These are phyloP conservation scores for Charanyca ferruginea DNA, from an alignment of 2,888 invertebrate genomes.

Conservation along the genomic window DNA sequence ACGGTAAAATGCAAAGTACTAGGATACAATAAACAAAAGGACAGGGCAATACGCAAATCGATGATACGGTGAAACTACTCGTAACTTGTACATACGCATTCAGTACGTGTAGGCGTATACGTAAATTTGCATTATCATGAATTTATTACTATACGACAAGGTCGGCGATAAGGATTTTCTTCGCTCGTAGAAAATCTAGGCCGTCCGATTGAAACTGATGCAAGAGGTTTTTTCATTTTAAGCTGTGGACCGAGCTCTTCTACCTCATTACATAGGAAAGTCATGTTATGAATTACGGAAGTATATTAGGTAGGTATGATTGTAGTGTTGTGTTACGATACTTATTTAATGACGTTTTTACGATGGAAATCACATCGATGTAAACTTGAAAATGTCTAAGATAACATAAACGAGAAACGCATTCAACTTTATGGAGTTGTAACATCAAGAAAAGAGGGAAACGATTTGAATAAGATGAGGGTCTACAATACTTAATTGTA, in stretches of 20 bases:
- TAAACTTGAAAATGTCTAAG: not conserved
- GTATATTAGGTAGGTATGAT: not conserved
- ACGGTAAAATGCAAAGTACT: slow-evolving; percentile 7
- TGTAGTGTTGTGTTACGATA: not conserved
- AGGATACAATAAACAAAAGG: slow-evolving; percentile 26
- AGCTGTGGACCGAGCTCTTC: not conserved
- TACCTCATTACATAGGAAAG: not conserved
- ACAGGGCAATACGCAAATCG: slow-evolving; percentile 44
- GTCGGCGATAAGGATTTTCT: slow-evolving; percentile 60
- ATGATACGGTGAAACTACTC: slow-evolving; percentile 49
- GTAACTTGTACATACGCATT: slow-evolving; percentile 38
- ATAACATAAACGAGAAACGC: slow-evolving; percentile 20
- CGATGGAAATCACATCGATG: not conserved
- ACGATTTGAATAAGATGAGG: not conserved
- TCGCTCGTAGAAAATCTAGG: slow-evolving; percentile 59
- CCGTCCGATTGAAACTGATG: slow-evolving; percentile 50
- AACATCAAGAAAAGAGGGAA: not conserved
- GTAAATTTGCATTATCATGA: slow-evolving; percentile 58
- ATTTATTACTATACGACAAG: slow-evolving; percentile 61
- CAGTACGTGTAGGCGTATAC: slow-evolving; percentile 36
- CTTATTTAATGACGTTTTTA: not conserved
- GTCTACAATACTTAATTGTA: not conserved
- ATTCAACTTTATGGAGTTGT: not conserved
- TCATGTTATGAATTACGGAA: not conserved
- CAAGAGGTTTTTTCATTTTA: slow-evolving; percentile 25